Evolutionary conservation across 2,113 vertebrate genomes (phyloP).

Genomic region (Odontesthes bonariensis): DNA sequence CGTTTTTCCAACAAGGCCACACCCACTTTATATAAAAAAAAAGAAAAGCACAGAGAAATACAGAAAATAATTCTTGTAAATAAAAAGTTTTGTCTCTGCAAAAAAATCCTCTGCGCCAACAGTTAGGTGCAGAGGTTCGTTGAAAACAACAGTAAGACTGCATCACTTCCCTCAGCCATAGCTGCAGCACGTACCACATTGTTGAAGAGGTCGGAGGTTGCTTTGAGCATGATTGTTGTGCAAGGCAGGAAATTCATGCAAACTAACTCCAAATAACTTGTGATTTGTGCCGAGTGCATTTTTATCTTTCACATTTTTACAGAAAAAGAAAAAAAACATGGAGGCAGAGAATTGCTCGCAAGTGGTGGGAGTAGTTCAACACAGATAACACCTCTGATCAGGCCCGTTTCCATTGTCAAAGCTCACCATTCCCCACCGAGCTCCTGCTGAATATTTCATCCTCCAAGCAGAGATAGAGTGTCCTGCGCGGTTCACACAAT

Average conservation of each 20-base stretch:
- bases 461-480: conserved; percentile 36
- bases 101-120: too few species aligned
- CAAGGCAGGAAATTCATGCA: too few species aligned
- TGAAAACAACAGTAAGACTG: too few species aligned
- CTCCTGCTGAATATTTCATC: conserved; percentile 74
- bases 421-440: conserved; percentile 26
- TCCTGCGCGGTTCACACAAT: conserved; percentile 41
- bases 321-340: background rate
- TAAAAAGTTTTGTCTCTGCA: too few species aligned
- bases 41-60: background rate
- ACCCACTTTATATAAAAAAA: background rate
- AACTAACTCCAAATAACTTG: too few species aligned
- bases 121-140: too few species aligned
- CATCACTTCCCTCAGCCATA: too few species aligned
- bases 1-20: background rate
- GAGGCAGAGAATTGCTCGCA: background rate
- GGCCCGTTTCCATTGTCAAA: conserved; percentile 22
- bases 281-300: too few species aligned
- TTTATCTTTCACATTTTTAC: background rate
- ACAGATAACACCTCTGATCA: background rate
- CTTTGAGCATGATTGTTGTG: too few species aligned
- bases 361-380: background rate
- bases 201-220: too few species aligned
- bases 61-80: background rate
- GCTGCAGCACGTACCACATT: too few species aligned